Evolutionary conservation across 2,113 vertebrate genomes (phyloP), one percentile per base, ranked within the genome.

Genomic region (Morone chrysops): DNA sequence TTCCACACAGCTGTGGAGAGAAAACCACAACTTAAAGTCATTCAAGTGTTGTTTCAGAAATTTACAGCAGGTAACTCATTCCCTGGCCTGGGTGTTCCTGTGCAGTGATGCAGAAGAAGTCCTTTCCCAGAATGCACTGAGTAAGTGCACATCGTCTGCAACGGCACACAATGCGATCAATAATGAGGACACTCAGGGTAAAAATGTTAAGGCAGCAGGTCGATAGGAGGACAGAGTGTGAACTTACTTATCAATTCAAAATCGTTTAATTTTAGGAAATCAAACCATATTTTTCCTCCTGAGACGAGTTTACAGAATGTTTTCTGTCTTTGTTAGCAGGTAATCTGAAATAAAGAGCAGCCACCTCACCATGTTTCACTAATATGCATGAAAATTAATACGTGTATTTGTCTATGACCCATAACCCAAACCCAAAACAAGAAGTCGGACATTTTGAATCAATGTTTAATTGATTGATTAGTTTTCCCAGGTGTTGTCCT

Each of bases 171-270:
- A 43, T 8, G 2, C 4, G 0, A 86, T 86, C 69, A n/a, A 80
- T 80, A 45, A 43, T n/a, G 9, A 16, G 70, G 59, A 82, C 65
- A 16, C 25, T 20, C 8, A 2, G 3, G 16, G 22, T 48, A 18
- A 63, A 38, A 70, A 31, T 25, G 51, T 77, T 59, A 20, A 13
- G 25, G 73, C 77, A 73, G 77, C 36, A 80, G 76, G 68, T 70
- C 75, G 12, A 75, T 70, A 25, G 5, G 13, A 22, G 8, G 5
- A 60, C 45, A 17, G 59, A 69, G 41, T 17, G 62, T 38, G 61
- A 81, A 61, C 47, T 70, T 20, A 48, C 71, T 75, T 38, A 61
- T 81, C 71, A 38, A 13, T 25, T 56, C 20, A 22, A 47, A 60
- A 70, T 20, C 14, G 41, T 8, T 41, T 41, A 6, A 41, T 41